A percentile compares a stretch with the other conserved stretches of the same genome.
Evolutionary conservation across 2,888 invertebrate species (phyloP).

Genomic region (Imbricaverruca yamaguchii): DNA sequence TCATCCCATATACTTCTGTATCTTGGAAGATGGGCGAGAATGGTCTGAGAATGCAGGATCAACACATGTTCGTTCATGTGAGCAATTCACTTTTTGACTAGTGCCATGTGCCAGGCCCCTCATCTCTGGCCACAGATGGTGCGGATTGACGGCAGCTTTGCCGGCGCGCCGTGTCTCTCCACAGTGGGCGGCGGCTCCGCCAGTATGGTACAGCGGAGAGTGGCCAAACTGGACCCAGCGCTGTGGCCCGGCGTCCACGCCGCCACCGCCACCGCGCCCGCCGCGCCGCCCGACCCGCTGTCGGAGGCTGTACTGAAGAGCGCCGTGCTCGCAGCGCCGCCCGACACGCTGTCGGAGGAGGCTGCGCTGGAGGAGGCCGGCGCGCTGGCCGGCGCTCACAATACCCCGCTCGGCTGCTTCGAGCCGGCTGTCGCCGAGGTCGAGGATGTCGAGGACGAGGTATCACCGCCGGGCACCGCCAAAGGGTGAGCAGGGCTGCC

Average conservation of each 20-base stretch:
- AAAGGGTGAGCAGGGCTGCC: too few relatives aligned
- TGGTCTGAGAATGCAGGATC: too few relatives aligned
- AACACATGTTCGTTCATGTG: too few relatives aligned
- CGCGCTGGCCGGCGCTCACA: not conserved
- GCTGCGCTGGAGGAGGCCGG: not conserved
- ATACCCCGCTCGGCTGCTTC: not conserved
- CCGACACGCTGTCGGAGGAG: not conserved
- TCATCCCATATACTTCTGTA: too few relatives aligned
- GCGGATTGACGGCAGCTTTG: too few relatives aligned
- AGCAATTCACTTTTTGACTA: too few relatives aligned
- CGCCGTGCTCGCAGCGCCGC: not conserved
- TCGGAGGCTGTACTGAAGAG: not conserved
- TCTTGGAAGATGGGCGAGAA: too few relatives aligned
- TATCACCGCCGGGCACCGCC: too few relatives aligned
- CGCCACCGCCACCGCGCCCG: not conserved
- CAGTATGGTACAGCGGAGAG: not conserved
- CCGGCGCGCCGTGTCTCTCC: too few relatives aligned
- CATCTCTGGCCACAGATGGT: too few relatives aligned
- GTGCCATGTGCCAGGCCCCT: too few relatives aligned
- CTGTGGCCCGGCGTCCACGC: not conserved
- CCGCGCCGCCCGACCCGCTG: not conserved
- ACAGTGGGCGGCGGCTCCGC: not conserved
- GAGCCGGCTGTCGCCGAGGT: not conserved
- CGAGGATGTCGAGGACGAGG: too few relatives aligned
- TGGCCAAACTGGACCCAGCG: slow-evolving; percentile 2